Conservation (phyloP, 2,113 vertebrate species). For the Noctilio leporinus region DNA sequence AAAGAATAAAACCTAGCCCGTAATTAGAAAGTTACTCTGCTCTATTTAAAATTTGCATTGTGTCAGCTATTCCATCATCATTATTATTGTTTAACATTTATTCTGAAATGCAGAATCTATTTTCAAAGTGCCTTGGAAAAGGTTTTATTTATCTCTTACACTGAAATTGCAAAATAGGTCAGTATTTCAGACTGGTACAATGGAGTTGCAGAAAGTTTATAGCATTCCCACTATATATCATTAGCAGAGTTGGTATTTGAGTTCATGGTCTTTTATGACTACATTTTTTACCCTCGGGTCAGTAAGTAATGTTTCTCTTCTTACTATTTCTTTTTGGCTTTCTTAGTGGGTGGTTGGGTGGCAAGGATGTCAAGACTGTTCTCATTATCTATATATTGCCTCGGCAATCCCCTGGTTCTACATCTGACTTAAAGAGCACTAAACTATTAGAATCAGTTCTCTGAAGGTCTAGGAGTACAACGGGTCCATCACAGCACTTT, state of each 20-base stretch:
- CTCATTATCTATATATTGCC: background rate
- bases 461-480: background rate
- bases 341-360: background rate
- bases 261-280: constrained; percentile 24
- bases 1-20: constrained; percentile 53
- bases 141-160: constrained; percentile 56
- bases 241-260: constrained; percentile 13
- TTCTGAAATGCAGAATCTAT: constrained; percentile 58
- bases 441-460: constrained; percentile 2
- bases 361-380: background rate
- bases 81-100: constrained; percentile 60
- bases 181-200: constrained; percentile 47
- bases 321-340: background rate
- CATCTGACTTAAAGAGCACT: background rate
- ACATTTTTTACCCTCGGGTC: background rate
- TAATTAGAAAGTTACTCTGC: constrained; percentile 69
- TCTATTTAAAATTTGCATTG: constrained; percentile 65
- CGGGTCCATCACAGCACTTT: background rate
- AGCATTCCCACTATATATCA: background rate
- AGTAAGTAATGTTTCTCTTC: background rate
- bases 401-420: constrained; percentile 13
- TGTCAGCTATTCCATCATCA: constrained; percentile 66
- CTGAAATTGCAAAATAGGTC: constrained; percentile 50
- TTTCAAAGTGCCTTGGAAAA: constrained; percentile 51
- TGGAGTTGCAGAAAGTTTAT: constrained; percentile 18